Base-by-base conservation (phyloP, 2,888 invertebrate species). In the Oscheius sp. region DNA sequence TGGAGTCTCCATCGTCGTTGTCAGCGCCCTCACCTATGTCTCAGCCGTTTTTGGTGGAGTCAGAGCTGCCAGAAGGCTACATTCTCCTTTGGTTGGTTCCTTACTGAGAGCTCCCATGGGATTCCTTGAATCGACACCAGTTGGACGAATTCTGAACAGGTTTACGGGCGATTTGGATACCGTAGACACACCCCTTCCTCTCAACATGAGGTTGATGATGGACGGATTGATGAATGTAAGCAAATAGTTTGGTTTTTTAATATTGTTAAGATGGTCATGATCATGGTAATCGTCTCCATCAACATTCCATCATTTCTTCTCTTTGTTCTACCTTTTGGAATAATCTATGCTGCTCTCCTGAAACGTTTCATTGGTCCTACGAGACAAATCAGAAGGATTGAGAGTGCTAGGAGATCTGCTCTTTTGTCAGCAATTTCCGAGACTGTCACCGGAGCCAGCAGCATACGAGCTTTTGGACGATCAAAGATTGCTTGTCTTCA, bases 381-480 rank as follows among this genome's bases (percentile, higher is more conserved):
- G 2, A 92, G 97, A 29, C 97, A 98, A 68, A 83, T 87, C 57
- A 80, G 81, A 42, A 72, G 82, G 37, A 71, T 87, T 21, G 81
- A 86, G 32, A 77, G 75, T 5, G 48, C 73, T 2, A 65, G 65
- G 29, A 71, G 71, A 66, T 70, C 76, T 4, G 32, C 74, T 29
- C 79, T 78, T 32, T 62, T 81, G 50, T 74, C 76, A 32, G 57
- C 66, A 1, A 62, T 79, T 1, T 60, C 74, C 7, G 75, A 81
- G 60, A 74, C 76, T 32, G 76, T 81, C 11, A 75, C 79, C 13
- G 74, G 74, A 51, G 74, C 74, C 21, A 59, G 58, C 33, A 68
- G 58, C 32, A 74, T 74, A 11, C 10, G 74, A 50, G 66, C 74
- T n/a, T 74, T 74, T 21, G 66, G 68, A 4, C 13, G 74, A 21